Conservation (phyloP, 2,113 vertebrate genomes). For the Daphoenositta chrysoptera region DNA sequence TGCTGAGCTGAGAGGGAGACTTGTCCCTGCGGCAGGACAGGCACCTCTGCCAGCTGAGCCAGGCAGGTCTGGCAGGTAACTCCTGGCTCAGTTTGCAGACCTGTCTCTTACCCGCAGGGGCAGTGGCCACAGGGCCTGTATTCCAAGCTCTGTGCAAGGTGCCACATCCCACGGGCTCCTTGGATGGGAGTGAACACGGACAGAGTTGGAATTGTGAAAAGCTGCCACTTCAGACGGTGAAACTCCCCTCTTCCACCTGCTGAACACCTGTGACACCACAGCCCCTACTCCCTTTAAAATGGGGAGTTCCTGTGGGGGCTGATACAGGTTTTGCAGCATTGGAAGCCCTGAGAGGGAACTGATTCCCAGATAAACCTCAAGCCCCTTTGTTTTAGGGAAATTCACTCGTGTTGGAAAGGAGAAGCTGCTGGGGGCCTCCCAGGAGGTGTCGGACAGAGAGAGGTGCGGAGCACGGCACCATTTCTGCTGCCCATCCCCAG, state of each 20-base stretch:
- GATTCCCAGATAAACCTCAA: not conserved
- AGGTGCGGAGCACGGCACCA: not conserved
- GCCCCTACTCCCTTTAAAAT: rapidly evolving
- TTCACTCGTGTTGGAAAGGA: not conserved
- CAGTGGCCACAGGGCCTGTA: not conserved
- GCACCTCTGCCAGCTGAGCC: not conserved
- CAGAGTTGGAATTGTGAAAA: not conserved
- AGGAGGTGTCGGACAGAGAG: not conserved
- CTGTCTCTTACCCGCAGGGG: not conserved
- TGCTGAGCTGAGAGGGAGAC: not conserved
- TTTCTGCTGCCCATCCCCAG: not conserved
- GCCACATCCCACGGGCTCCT: not conserved
- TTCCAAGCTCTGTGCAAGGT: too few relatives aligned
- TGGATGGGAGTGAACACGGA: rapidly evolving
- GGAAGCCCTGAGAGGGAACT: not conserved
- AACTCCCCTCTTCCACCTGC: not conserved
- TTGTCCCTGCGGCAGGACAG: not conserved
- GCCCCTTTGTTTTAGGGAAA: not conserved
- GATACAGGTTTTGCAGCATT: not conserved
- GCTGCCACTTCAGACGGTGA: not conserved
- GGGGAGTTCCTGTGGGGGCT: too few relatives aligned
- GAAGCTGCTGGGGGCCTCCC: not conserved
- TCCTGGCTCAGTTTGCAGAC: not conserved
- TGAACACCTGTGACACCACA: not conserved
- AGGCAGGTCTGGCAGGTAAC: not conserved